Conservation (phyloP, 2,888 invertebrate genomes). For the Zonitis immaculata region DNA sequence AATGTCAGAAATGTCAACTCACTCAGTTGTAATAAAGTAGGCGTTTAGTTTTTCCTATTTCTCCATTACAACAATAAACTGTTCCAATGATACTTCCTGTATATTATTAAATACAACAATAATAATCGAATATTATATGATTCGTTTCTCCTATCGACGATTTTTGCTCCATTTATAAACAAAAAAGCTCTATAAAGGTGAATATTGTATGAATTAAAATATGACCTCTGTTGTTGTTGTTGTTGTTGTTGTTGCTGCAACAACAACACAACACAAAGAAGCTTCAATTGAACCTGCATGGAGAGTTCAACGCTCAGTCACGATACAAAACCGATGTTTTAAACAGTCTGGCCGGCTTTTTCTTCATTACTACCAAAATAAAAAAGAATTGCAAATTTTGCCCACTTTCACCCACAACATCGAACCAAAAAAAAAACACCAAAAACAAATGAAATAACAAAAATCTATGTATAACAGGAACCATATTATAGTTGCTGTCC, state of each 20-base stretch:
- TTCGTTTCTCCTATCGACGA: no score
- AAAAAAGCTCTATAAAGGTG: neutral
- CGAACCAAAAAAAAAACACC: no score
- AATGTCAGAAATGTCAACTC: conserved; percentile 17
- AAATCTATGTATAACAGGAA: conserved; percentile 19
- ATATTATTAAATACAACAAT: neutral
- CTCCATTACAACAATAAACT: no score
- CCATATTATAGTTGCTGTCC: no score
- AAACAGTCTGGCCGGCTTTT: neutral
- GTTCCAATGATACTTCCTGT: neutral
- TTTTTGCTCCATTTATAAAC: no score
- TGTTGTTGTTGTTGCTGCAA: neutral
- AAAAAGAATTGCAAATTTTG: no score
- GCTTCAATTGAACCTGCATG: conserved; percentile 1
- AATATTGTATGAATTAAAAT: neutral
- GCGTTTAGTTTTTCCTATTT: neutral
- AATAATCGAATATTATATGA: no score
- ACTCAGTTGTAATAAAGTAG: neutral
- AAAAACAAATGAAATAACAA: no score
- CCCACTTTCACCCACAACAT: neutral
- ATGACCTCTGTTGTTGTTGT: conserved; percentile 10
- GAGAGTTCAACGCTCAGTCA: conserved; percentile 22
- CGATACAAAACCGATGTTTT: conserved; percentile 6
- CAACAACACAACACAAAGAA: conserved; percentile 11
- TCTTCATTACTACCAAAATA: no score